Percentiles rank a stretch among this genome's conserved stretches.
Evolutionary conservation across 2,797 vertebrate genomes (phyloP).

Genomic region (Lagorchestes hirsutus): DNA sequence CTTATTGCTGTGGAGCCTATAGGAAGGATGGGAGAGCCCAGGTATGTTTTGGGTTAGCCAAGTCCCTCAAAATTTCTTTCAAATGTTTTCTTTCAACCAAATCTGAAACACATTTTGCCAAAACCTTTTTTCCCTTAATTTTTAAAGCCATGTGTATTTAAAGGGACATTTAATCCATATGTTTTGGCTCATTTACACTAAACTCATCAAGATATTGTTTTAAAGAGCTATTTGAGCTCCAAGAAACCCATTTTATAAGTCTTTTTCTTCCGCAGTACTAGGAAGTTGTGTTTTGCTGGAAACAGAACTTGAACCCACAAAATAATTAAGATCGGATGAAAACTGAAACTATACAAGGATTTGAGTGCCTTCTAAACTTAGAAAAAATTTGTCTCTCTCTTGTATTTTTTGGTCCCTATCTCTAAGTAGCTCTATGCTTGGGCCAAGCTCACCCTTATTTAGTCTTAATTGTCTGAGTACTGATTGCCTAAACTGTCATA

Average conservation of each 20-base stretch:
- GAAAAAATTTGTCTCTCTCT: slow-evolving; percentile 59
- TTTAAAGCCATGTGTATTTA: slow-evolving; percentile 82
- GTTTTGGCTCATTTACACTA: slow-evolving; percentile 84
- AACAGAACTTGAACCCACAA: slow-evolving; percentile 78
- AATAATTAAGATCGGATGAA: slow-evolving; percentile 81
- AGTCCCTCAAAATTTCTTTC: slow-evolving; percentile 80
- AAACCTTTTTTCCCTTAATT: slow-evolving; percentile 81
- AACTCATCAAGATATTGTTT: slow-evolving; percentile 84
- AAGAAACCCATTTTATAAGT: slow-evolving; percentile 75
- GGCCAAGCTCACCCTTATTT: slow-evolving; percentile 62
- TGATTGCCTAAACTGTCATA: slow-evolving; percentile 55
- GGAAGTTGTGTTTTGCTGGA: slow-evolving; percentile 80
- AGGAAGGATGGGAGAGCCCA: slow-evolving; percentile 73
- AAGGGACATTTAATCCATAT: slow-evolving; percentile 84
- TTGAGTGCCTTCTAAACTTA: slow-evolving; percentile 67
- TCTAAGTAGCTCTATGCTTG: slow-evolving; percentile 54
- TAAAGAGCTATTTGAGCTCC: slow-evolving; percentile 81
- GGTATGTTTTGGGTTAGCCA: slow-evolving; percentile 83
- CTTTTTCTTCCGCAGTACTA: slow-evolving; percentile 77
- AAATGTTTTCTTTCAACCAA: slow-evolving; percentile 83
- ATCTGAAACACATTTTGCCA: slow-evolving; percentile 83
- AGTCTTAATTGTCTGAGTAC: slow-evolving; percentile 49
- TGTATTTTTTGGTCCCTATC: slow-evolving; percentile 62
- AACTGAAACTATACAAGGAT: slow-evolving; percentile 71
- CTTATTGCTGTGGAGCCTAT: slow-evolving; percentile 63